These are phyloP conservation scores for Arctia plantaginis DNA, from an alignment of 2,888 invertebrate genomes.

Conservation along the genomic window DNA sequence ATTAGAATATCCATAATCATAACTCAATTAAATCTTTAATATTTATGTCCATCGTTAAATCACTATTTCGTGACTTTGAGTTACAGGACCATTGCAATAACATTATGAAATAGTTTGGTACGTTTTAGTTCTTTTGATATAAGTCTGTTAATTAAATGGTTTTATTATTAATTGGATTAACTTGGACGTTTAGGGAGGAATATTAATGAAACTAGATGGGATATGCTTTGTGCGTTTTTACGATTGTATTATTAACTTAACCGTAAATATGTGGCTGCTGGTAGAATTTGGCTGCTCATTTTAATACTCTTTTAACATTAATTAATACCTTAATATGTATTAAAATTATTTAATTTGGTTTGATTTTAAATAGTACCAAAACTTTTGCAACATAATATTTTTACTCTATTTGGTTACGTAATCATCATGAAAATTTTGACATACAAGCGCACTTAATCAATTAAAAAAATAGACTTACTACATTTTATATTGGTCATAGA, in stretches of 20 bases:
- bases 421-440: too few relatives aligned
- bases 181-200: slow-evolving; percentile 26
- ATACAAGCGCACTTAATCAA: too few relatives aligned
- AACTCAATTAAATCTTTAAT: slow-evolving; percentile 84
- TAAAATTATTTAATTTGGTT: too few relatives aligned
- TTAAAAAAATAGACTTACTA: too few relatives aligned
- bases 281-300: not conserved
- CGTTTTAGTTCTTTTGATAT: slow-evolving; percentile 13
- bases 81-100: slow-evolving; percentile 62
- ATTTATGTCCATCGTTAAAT: slow-evolving; percentile 79
- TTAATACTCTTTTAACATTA: too few relatives aligned
- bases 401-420: too few relatives aligned
- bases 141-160: slow-evolving; percentile 14
- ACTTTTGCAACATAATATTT: too few relatives aligned
- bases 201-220: not conserved
- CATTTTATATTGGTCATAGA: too few relatives aligned
- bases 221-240: not conserved
- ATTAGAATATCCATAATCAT: slow-evolving; percentile 82
- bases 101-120: slow-evolving; percentile 50
- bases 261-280: not conserved
- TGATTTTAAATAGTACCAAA: too few relatives aligned
- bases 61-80: slow-evolving; percentile 69
- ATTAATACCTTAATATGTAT: too few relatives aligned
- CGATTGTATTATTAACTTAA: not conserved
- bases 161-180: slow-evolving; percentile 32